Evolutionary conservation across 2,888 invertebrate genomes (phyloP).

Genomic region (Notocelia uddmanniana): DNA sequence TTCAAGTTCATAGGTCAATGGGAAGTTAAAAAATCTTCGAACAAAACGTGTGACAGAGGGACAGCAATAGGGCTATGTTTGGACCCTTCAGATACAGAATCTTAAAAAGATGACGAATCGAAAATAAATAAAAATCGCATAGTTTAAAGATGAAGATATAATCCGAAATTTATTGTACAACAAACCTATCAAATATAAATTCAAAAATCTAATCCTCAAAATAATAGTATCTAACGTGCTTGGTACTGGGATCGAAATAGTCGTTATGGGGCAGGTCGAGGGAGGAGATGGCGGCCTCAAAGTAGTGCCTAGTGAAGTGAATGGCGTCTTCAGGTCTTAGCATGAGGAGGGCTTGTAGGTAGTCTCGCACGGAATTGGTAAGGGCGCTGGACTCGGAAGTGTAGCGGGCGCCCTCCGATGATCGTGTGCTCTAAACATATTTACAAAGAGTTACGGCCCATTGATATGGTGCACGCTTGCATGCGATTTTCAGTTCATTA

Average conservation of each 20-base stretch:
- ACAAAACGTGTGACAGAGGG: too few species aligned
- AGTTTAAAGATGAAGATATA: neutral
- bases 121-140: neutral
- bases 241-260: slow-evolving; percentile 75
- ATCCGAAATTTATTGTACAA: slow-evolving; percentile 11
- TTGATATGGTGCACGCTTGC: too few species aligned
- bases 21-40: too few species aligned
- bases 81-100: too few species aligned
- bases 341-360: slow-evolving; percentile 85
- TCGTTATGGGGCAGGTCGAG: slow-evolving; percentile 80
- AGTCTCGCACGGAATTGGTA: slow-evolving; percentile 85
- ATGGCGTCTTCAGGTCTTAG: slow-evolving; percentile 85
- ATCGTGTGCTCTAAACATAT: slow-evolving; percentile 69
- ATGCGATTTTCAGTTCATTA: too few species aligned
- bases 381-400: slow-evolving; percentile 85
- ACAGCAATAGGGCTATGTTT: too few species aligned
- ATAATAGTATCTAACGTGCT: slow-evolving; percentile 77
- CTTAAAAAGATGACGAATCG: too few species aligned
- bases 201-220: slow-evolving; percentile 68
- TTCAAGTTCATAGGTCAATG: too few species aligned
- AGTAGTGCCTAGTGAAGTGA: slow-evolving; percentile 85
- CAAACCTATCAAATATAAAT: slow-evolving; percentile 8
- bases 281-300: slow-evolving; percentile 78
- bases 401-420: slow-evolving; percentile 85
- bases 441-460: neutral